A percentile compares a stretch with the other conserved stretches of the same genome.
phyloP scores from a whole-genome alignment of 2,888 invertebrate species.

The Laothoe populi region DNA sequence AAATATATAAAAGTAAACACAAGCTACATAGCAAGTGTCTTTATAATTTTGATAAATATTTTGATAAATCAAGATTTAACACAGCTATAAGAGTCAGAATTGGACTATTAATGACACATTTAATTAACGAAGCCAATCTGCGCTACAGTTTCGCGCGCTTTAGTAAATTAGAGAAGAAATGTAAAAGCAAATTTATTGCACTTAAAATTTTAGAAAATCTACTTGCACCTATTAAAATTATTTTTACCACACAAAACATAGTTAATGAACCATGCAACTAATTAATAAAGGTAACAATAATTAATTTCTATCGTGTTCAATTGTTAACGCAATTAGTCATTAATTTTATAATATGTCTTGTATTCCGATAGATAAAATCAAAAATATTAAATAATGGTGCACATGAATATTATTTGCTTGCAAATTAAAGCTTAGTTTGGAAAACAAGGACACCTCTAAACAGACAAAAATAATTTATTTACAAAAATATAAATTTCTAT shows the following conservation, averaged over 20 bases:
- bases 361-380: no score
- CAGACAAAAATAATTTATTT: no score
- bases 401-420: no score
- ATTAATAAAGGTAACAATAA: neutral
- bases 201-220: neutral
- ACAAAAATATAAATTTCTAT: no score
- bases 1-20: no score
- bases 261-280: neutral
- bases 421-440: no score
- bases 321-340: neutral
- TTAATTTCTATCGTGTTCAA: neutral
- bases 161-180: conserved; percentile 9
- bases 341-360: no score
- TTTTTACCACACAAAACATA: neutral
- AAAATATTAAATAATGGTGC: no score
- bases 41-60: neutral
- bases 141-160: conserved; percentile 5
- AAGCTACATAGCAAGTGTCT: neutral
- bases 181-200: neutral
- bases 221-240: neutral
- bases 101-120: conserved; percentile 34
- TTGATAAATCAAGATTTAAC: conserved; percentile 4
- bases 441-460: no score
- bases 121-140: conserved; percentile 27
- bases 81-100: conserved; percentile 22